Base-by-base conservation (phyloP, 1,140 invertebrate genomes). In the Drosophila asahinai region DNA sequence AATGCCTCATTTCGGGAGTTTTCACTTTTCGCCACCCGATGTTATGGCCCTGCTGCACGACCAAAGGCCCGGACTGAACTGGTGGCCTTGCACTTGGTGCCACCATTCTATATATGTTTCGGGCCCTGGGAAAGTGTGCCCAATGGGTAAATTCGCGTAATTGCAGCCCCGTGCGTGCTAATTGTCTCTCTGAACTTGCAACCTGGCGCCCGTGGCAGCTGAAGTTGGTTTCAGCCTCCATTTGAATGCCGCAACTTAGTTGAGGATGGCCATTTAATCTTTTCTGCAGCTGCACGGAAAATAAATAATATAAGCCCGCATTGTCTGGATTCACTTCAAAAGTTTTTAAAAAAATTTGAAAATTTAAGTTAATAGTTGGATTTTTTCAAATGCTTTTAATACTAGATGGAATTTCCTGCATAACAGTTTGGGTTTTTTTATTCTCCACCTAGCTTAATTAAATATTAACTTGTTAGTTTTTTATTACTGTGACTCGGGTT, bases 21-120 rank as follows among this genome's bases (percentile, higher is more conserved):
- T 82, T 86, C 83, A 86, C 83, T 86, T 84, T 84, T 78, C 48
- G 30, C 15, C 66, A 40, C n/a, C 25, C 19, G 51, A 54, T 38
- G 42, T 33, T 51, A 52, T 58, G 42, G 22, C 14, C 59, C 33
- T 67, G 72, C 78, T 78, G 84, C 77, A 70, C 52, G 72, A 49
- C 79, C 33, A 22, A 40, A 60, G 59, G 22, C 58, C 19, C 47
- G 57, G 52, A 52, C n/a, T 55, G 19, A 74, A 90, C 86, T 90
- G 77, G 25, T 54, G 59, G 65, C 55, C 63, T 61, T 75, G 74
- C 77, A 78, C 40, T 71, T 66, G 66, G 42, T 77, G 79, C 60
- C 68, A 71, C 79, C 40, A 79, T 90, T 89, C 86, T 90, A 84
- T 84, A 78, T 87, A 87, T 74, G 47, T 38, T 51, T 43, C 19